Conservation (phyloP, 1,140 invertebrate genomes). For the Drosophila nannoptera region DNA sequence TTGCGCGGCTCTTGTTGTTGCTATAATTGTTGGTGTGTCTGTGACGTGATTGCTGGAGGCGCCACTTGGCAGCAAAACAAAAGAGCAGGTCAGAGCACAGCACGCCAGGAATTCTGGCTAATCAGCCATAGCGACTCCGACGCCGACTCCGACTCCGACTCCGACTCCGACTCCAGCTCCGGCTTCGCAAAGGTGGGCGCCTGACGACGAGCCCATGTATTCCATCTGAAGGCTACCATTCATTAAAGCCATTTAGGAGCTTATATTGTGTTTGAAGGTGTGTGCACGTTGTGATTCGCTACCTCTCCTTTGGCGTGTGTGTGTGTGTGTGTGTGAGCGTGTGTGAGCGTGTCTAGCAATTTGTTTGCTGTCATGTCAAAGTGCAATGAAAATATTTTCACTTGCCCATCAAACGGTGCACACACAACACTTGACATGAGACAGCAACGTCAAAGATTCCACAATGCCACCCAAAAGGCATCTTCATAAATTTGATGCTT, state of each 20-base stretch:
- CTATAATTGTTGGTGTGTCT: slow-evolving; percentile 50
- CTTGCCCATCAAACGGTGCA: slow-evolving; percentile 47
- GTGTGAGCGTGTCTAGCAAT: slow-evolving; percentile 52
- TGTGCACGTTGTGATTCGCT: slow-evolving; percentile 17
- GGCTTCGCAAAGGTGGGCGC: slow-evolving; percentile 58
- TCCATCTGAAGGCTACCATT: slow-evolving; percentile 69
- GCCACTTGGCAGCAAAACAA: slow-evolving; percentile 74
- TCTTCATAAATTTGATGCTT: slow-evolving; percentile 72
- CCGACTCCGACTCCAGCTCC: slow-evolving; percentile 12
- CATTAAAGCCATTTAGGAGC: slow-evolving; percentile 69
- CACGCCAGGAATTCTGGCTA: slow-evolving; percentile 70
- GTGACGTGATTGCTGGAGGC: slow-evolving; percentile 75
- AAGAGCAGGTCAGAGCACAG: slow-evolving; percentile 55
- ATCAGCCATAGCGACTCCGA: slow-evolving; percentile 56
- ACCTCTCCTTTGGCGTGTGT: not conserved
- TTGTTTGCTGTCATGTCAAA: slow-evolving; percentile 76
- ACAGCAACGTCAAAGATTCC: slow-evolving; percentile 74
- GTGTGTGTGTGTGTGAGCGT: slow-evolving; percentile 20
- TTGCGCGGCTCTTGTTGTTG: slow-evolving; percentile 30
- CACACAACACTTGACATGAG: slow-evolving; percentile 65
- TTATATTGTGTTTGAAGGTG: slow-evolving; percentile 25
- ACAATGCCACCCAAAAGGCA: slow-evolving; percentile 75
- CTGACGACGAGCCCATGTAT: slow-evolving; percentile 61
- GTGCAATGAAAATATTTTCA: slow-evolving; percentile 78
- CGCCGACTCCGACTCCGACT: not conserved